These are phyloP conservation scores for Pristis pectinata DNA, from an alignment of 2,797 vertebrate species.

Conservation along the genomic window DNA sequence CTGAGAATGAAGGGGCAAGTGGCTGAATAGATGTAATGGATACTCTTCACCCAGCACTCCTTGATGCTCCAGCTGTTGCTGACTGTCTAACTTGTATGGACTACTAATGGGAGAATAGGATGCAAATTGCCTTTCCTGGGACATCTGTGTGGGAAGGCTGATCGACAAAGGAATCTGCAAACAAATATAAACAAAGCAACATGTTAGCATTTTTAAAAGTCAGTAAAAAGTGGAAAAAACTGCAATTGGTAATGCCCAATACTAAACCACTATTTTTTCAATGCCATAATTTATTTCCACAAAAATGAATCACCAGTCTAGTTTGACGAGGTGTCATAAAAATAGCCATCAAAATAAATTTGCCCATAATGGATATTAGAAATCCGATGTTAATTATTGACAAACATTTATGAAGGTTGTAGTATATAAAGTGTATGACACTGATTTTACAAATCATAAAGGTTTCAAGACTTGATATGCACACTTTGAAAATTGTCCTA, in stretches of 20 bases:
- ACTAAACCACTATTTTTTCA: not conserved
- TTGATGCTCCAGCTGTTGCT: constrained; percentile 54
- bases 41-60: constrained; percentile 35
- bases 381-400: too few species aligned
- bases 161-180: not conserved
- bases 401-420: too few species aligned
- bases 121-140: constrained; percentile 48
- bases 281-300: not conserved
- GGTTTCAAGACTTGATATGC: too few species aligned
- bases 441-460: too few species aligned
- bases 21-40: constrained; percentile 83
- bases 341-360: not conserved
- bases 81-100: constrained; percentile 38
- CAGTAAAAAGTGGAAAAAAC: not conserved
- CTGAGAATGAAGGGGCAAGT: constrained; percentile 92
- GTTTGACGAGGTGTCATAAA: not conserved
- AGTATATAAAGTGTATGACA: too few species aligned
- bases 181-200: not conserved
- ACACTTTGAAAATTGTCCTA: too few species aligned
- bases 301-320: not conserved
- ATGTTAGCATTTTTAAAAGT: not conserved
- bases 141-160: constrained; percentile 34
- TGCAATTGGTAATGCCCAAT: not conserved
- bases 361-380: not conserved
- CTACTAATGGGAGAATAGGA: constrained; percentile 40